Evolutionary conservation across 2,888 invertebrate genomes (phyloP).

Genomic region (Parnassius orleans): DNA sequence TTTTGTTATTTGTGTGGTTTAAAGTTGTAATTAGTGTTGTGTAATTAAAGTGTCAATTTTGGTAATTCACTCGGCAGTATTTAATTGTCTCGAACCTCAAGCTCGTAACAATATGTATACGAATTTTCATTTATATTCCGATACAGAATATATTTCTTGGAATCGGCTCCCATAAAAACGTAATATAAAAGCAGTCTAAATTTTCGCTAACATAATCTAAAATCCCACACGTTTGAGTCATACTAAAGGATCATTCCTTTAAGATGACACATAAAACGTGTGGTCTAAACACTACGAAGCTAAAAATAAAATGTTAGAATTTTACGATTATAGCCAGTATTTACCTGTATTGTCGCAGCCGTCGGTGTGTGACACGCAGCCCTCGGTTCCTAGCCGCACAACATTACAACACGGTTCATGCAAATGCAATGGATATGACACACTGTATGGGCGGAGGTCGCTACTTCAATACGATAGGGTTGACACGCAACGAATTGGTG

Average conservation of each 20-base stretch:
- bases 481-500: constrained; percentile 28
- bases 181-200: background rate
- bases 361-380: constrained; percentile 95
- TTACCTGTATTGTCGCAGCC: constrained; percentile 96
- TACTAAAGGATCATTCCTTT: background rate
- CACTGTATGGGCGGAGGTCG: constrained; percentile 15
- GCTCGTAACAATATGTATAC: no score
- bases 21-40: no score
- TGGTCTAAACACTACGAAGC: background rate
- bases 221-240: background rate
- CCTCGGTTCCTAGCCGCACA: constrained; percentile 89
- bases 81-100: no score
- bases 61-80: no score
- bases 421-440: constrained; percentile 42
- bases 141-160: no score
- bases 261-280: background rate
- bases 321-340: constrained; percentile 40
- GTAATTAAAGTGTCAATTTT: no score
- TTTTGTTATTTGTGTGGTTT: no score
- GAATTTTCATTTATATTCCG: no score
- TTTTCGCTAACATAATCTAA: background rate
- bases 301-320: background rate
- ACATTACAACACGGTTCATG: constrained; percentile 84
- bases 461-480: constrained; percentile 38
- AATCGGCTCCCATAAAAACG: background rate